phyloP scores from a whole-genome alignment of 2,888 invertebrate genomes.

The Drosophila koepferae region DNA sequence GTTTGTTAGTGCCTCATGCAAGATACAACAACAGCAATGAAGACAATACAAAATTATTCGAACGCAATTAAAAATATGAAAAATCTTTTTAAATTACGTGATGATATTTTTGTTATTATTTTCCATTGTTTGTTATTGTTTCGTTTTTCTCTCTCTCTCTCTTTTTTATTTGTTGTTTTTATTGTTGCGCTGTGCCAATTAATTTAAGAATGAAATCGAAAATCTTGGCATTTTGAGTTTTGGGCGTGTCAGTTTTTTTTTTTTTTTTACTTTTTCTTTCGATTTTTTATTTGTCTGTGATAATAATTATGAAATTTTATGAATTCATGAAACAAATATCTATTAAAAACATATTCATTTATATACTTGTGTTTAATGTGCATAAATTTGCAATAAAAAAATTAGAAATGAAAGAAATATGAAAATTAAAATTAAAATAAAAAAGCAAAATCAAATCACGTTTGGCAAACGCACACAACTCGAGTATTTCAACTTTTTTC shows the following conservation, averaged over 20 bases:
- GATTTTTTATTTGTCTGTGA: neutral
- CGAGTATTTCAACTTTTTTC: neutral
- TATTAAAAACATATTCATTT: neutral
- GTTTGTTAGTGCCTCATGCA: conserved; percentile 50
- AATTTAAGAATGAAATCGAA: conserved; percentile 79
- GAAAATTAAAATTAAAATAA: conserved; percentile 6
- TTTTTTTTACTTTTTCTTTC: neutral
- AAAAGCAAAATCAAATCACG: conserved; percentile 45
- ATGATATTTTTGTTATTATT: conserved; percentile 34
- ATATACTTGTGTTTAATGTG: conserved; percentile 3
- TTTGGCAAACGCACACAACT: conserved; percentile 36
- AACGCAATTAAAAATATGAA: conserved; percentile 70
- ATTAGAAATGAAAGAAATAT: conserved; percentile 28
- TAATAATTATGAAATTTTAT: neutral
- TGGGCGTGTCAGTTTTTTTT: conserved; percentile 3
- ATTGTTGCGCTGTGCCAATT: conserved; percentile 62
- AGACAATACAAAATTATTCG: conserved; percentile 33
- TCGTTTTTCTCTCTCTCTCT: neutral
- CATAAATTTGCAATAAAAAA: conserved; percentile 35
- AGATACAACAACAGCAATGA: conserved; percentile 28
- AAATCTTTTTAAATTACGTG: conserved; percentile 68
- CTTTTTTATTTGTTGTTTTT: conserved; percentile 22
- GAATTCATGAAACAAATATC: neutral
- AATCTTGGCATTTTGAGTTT: conserved; percentile 56
- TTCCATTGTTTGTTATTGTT: conserved; percentile 18